Evolutionary conservation across 1,140 invertebrate genomes (phyloP), one percentile per base, ranked within the genome.

Genomic region (Drosophila malerkotliana): DNA sequence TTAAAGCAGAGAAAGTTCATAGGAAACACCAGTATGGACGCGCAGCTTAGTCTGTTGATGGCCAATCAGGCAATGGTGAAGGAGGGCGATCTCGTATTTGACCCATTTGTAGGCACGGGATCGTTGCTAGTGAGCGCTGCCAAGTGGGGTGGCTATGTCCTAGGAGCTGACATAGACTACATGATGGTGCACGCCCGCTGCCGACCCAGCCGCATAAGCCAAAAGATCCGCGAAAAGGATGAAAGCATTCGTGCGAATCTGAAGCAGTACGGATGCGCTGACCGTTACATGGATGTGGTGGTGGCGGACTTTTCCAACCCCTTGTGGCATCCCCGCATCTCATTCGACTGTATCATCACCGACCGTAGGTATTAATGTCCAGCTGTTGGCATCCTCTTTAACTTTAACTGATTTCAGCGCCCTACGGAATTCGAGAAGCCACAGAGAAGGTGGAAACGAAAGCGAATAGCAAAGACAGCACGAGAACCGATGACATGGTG

Each of bases 11-110:
- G 98, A 18, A 97, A 97, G 93, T 99, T 98, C 91, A 99, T 99
- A 89, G 98, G 98, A 5, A 99, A 99, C 90, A 99, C 98, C 0
- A 98, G 96, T 81, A 99, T 99, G 98, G 98, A 99, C 92, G 95
- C 98, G 0, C 96, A 97, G 73, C 93, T 99, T 1, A 96, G 98
- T 3, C 92, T 99, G 15, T 92, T 99, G 24, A 99, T 99, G 98
- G 96, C 97, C 0, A 99, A 99, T 93, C 96, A 99, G 92, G 98
- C 96, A 1, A 92, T 95, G 92, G 94, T 98, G 15, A 92, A 93
- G 52, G 75, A 92, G 2, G 95, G 95, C 4, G 95, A 96, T 90
- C 66, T 99, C 0, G 94, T 99, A 45, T 94, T 97, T 24, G 98
- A 99, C 93, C 98, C 98, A 0, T 99, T 99, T 93, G 98, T 99